These are phyloP conservation scores for Diachrysia chrysitis DNA, from an alignment of 2,888 invertebrate species.

Conservation along the genomic window DNA sequence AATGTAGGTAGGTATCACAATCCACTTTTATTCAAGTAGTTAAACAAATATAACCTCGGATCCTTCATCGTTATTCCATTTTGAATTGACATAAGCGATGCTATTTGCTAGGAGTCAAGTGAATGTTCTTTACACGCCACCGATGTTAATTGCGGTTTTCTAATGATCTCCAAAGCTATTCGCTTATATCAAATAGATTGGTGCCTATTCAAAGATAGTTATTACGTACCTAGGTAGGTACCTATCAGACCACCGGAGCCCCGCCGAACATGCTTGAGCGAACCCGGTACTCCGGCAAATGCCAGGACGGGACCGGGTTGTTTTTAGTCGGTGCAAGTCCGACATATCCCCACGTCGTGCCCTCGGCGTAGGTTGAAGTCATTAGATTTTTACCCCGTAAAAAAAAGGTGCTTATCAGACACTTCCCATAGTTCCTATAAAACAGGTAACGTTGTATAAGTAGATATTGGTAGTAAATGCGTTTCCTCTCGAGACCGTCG, in stretches of 20 bases:
- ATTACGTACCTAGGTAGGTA: neutral
- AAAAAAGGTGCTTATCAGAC: too few species aligned
- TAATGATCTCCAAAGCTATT: neutral
- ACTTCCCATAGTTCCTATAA: too few species aligned
- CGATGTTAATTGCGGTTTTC: neutral
- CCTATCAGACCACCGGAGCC: too few species aligned
- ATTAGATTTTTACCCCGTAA: too few species aligned
- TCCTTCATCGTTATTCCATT: too few species aligned
- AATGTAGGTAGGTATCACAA: conserved; percentile 30
- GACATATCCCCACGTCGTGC: too few species aligned
- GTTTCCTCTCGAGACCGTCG: conserved; percentile 59
- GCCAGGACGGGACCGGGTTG: too few species aligned
- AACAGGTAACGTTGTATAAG: too few species aligned
- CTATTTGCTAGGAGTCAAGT: neutral
- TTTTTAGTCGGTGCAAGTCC: too few species aligned
- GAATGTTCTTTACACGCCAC: neutral
- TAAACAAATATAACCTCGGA: neutral
- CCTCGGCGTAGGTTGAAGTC: too few species aligned
- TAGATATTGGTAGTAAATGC: conserved; percentile 16
- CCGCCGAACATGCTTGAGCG: too few species aligned
- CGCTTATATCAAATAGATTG: neutral
- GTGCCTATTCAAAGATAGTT: neutral
- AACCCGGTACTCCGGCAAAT: too few species aligned
- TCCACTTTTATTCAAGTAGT: conserved; percentile 40
- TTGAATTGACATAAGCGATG: neutral